Conservation (phyloP, 30 jellyfish, hydroid and myxozoan species). For the Aurelia sp. region DNA sequence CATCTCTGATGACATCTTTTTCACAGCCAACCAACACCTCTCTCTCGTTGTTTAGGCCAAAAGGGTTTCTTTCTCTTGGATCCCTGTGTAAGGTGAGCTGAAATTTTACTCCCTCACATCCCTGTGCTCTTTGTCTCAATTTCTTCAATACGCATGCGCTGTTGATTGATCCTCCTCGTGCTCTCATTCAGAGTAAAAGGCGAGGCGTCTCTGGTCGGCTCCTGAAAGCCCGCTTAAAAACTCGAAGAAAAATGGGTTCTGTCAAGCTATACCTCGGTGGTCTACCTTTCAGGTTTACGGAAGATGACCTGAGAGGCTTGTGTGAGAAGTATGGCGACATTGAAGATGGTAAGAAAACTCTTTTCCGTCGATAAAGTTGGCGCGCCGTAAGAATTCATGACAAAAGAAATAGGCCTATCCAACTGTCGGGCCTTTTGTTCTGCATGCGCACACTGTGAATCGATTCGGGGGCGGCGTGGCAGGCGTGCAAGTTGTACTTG, state of each 20-base stretch:
- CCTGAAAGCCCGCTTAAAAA: too few species aligned
- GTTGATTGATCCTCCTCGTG: neutral
- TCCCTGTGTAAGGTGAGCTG: neutral
- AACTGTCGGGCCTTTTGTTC: too few species aligned
- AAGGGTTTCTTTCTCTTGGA: neutral
- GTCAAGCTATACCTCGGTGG: slow-evolving; percentile 37
- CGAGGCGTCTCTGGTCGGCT: too few species aligned
- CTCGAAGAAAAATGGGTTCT: neutral
- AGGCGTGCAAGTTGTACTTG: too few species aligned
- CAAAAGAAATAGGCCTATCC: too few species aligned
- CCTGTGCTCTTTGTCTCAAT: neutral
- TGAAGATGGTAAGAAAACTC: slow-evolving; percentile 31
- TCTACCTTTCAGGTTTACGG: slow-evolving; percentile 31
- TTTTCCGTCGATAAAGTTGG: too few species aligned
- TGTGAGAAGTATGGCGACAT: slow-evolving; percentile 50
- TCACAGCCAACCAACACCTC: too few species aligned
- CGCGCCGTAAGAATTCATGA: too few species aligned
- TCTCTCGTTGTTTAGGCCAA: neutral
- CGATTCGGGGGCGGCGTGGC: too few species aligned
- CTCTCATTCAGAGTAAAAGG: too few species aligned
- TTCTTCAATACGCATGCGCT: neutral
- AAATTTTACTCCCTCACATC: neutral
- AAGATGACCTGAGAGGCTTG: slow-evolving; percentile 31
- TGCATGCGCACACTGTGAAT: too few species aligned
- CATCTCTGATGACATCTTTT: neutral